Conservation (phyloP, 2,113 vertebrate genomes). For the Trachemys scripta region DNA sequence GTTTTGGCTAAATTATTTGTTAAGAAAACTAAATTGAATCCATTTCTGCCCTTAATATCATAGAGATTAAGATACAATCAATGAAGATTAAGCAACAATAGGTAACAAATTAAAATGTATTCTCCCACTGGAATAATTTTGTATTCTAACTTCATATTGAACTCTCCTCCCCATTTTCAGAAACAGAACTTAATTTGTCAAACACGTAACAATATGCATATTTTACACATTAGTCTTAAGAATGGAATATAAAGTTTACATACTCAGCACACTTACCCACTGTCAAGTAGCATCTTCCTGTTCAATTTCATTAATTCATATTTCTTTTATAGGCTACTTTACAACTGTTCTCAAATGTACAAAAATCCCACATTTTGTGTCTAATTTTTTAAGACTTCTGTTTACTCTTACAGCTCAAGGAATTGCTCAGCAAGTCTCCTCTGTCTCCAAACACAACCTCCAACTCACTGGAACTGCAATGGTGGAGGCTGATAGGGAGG, state of each 20-base stretch:
- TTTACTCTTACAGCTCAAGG: not conserved
- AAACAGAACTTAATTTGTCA: too few species aligned
- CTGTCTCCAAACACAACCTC: not conserved
- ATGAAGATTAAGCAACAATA: not conserved
- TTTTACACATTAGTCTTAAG: not conserved
- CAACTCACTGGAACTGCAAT: not conserved
- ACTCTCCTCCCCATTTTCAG: not conserved
- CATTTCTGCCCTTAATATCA: not conserved
- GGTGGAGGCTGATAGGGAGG: not conserved
- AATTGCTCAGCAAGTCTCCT: not conserved
- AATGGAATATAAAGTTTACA: not conserved
- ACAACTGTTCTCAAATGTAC: too few species aligned
- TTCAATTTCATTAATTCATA: not conserved
- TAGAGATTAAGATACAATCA: not conserved
- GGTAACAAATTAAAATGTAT: not conserved
- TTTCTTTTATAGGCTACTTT: not conserved
- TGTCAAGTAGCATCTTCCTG: not conserved
- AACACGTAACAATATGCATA: too few species aligned
- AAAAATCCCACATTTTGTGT: too few species aligned
- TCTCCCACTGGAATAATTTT: not conserved
- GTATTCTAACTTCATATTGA: not conserved
- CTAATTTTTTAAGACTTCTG: not conserved
- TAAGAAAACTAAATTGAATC: conserved; percentile 79
- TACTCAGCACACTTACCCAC: not conserved
- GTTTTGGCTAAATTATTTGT: conserved; percentile 86